Evolutionary conservation across 2,888 invertebrate genomes (phyloP), one percentile per base, ranked within the genome.

Genomic region (Thecocarcelia acutangulata): DNA sequence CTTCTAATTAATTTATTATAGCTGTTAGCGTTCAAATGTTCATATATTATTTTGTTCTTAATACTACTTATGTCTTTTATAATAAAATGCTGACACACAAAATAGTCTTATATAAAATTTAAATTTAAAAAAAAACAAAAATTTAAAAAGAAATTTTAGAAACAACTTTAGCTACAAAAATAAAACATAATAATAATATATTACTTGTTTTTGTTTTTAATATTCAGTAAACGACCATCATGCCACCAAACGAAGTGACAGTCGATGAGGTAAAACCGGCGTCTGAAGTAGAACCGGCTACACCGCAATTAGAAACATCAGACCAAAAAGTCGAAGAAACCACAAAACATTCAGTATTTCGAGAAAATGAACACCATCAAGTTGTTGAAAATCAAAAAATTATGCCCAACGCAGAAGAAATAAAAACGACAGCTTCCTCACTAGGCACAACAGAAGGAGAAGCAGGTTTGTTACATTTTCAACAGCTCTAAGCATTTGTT

Each of bases 201-300:
- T n/a, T n/a, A n/a, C n/a, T n/a, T n/a, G n/a, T n/a, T n/a, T n/a
- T n/a, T n/a, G n/a, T n/a, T n/a, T n/a, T n/a, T n/a, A n/a, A n/a
- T n/a, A n/a, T n/a, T 5, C 17, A 83, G 84, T 66, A 85, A 87
- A 85, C 84, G 86, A 88, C 86, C 83, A 90, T 87, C 83, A 90
- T 90, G 89, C 87, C 89, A 86, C 89, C 89, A 89, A 90, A 89
- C 83, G 85, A 86, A 83, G 80, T 70, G 78, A 82, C 80, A 86
- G 79, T 85, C 83, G 90, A 89, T 56, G 90, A 88, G 77, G 82
- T 86, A 64, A 74, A 63, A 44, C 61, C 73, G 64, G 73, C 87
- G 80, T 83, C 87, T 50, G 78, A 79, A 59, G 44, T 85, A 48
- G 88, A 87, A 73, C 72, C 89, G 73, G 84, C 86, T 54, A 81